Conservation (phyloP, 2,113 vertebrate species). For the Falcunculus frontatus region DNA sequence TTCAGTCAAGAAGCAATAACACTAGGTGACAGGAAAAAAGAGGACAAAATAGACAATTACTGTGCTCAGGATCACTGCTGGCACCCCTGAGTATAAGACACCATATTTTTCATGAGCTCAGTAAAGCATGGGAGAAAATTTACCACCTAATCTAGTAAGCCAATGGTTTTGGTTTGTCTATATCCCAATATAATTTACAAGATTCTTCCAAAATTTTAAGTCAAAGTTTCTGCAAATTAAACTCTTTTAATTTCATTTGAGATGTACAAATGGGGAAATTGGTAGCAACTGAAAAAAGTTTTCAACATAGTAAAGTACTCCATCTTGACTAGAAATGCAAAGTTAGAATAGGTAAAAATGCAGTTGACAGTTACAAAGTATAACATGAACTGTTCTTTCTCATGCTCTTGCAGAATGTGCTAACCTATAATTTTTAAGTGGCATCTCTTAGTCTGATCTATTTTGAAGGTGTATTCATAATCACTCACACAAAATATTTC, state of each 20-base stretch:
- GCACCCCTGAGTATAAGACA: background rate
- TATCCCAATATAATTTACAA: background rate
- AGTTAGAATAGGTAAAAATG: background rate
- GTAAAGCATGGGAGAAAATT: background rate
- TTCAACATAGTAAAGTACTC: background rate
- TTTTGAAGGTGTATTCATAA: background rate
- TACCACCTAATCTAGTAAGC: background rate
- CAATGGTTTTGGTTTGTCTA: background rate
- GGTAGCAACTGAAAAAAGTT: background rate
- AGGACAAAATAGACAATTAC: background rate
- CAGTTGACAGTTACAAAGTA: background rate
- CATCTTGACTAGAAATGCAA: background rate
- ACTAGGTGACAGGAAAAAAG: background rate
- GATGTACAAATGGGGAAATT: background rate
- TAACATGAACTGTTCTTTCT: background rate
- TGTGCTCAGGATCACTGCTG: background rate
- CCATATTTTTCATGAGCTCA: background rate
- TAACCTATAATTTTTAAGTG: background rate
- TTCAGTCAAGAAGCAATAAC: background rate
- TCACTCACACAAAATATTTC: background rate
- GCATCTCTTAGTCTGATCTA: background rate
- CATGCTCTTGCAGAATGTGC: background rate
- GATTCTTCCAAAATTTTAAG: background rate
- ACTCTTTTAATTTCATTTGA: background rate
- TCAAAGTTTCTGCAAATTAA: background rate